phyloP scores from a whole-genome alignment of 2,888 invertebrate genomes.

The Caenorhabditis doughertyi region DNA sequence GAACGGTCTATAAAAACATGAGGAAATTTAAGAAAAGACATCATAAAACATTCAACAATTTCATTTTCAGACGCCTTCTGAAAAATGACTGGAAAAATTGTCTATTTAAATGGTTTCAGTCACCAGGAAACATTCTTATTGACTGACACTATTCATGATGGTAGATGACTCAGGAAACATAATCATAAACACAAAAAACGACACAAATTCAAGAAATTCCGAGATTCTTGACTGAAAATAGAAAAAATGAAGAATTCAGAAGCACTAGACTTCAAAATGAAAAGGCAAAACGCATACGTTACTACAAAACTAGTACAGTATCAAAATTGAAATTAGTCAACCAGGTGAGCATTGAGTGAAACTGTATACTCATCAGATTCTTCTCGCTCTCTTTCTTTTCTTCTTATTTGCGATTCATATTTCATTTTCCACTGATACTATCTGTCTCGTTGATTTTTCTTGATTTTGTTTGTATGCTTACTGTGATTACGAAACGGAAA shows the following conservation, averaged over 20 bases:
- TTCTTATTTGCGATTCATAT: constrained; percentile 48
- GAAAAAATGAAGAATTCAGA: not conserved
- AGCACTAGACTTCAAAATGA: not conserved
- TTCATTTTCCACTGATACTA: constrained; percentile 17
- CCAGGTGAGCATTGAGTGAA: not conserved
- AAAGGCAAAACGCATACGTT: not conserved
- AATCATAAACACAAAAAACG: constrained; percentile 6
- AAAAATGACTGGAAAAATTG: not conserved
- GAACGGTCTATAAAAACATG: too few relatives aligned
- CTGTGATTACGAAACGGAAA: constrained; percentile 48
- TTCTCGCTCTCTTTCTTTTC: constrained; percentile 6
- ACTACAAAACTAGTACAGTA: not conserved
- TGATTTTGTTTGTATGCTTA: constrained; percentile 39
- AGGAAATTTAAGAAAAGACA: too few relatives aligned
- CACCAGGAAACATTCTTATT: constrained; percentile 8
- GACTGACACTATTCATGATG: not conserved
- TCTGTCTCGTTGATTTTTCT: not conserved
- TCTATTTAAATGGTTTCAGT: not conserved
- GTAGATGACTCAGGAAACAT: constrained; percentile 24
- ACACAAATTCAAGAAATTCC: constrained; percentile 8
- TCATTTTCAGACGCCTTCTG: not conserved
- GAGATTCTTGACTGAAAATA: too few relatives aligned
- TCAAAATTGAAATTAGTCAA: not conserved
- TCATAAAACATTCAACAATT: not conserved
- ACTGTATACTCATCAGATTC: constrained; percentile 48